These are phyloP conservation scores for Delphinus delphis DNA, from an alignment of 2,113 vertebrate genomes.

Conservation along the genomic window DNA sequence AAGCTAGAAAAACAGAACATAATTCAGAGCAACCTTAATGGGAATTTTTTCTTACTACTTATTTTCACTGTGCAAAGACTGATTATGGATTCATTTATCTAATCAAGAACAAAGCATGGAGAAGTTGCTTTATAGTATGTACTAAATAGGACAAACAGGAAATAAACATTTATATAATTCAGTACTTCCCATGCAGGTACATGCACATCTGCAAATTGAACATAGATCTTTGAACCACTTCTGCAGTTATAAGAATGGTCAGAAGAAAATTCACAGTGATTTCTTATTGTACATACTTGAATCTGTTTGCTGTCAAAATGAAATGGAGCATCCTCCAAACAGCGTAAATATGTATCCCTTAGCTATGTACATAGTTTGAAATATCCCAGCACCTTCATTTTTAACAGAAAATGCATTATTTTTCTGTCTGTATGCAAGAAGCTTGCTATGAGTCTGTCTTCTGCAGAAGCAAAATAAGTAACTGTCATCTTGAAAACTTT, in stretches of 20 bases:
- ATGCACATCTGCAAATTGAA: background rate
- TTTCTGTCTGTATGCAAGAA: background rate
- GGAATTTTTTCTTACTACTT: background rate
- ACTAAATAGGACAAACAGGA: background rate
- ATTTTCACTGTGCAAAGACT: constrained; percentile 41
- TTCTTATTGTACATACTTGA: background rate
- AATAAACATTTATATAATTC: background rate
- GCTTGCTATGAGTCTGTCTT: background rate
- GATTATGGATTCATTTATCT: background rate
- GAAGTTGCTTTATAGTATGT: background rate
- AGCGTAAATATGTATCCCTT: constrained; percentile 22
- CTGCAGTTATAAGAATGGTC: background rate
- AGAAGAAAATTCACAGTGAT: constrained; percentile 29
- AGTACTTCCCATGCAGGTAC: background rate
- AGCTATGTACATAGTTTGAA: background rate
- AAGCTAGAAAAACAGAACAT: background rate
- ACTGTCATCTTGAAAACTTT: constrained; percentile 32
- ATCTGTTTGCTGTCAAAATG: constrained; percentile 6
- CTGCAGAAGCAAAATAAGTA: constrained; percentile 18
- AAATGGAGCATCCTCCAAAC: background rate
- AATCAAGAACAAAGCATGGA: background rate
- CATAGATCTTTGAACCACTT: background rate
- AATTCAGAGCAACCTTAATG: constrained; percentile 12
- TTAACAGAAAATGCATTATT: background rate
- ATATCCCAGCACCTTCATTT: background rate